Evolutionary conservation across 2,797 vertebrate genomes (phyloP).

Genomic region (Bufotes viridis): DNA sequence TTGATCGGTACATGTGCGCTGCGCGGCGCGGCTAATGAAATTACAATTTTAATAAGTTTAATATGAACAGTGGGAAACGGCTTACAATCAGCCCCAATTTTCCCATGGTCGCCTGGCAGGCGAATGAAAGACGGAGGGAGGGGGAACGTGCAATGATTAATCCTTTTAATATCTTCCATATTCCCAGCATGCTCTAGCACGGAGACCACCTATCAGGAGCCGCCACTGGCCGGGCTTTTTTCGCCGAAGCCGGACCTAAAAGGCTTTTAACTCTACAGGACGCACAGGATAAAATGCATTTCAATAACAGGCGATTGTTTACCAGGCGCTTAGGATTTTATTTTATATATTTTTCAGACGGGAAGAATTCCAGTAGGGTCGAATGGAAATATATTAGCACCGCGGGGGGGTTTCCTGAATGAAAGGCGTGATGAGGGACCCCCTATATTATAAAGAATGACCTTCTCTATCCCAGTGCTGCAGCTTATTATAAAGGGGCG

Average conservation of each 20-base stretch:
- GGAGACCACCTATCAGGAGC: neutral
- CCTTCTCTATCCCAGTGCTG: neutral
- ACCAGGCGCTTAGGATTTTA: neutral
- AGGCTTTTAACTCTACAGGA: constrained; percentile 53
- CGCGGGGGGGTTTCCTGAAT: neutral
- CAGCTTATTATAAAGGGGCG: neutral
- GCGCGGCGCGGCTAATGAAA: neutral
- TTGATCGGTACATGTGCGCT: neutral
- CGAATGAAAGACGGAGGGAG: neutral
- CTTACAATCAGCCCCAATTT: neutral
- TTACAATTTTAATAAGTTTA: neutral
- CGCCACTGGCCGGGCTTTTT: neutral
- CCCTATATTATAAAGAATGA: neutral
- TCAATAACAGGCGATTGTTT: constrained; percentile 6
- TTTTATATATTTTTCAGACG: neutral
- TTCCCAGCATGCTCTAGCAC: neutral
- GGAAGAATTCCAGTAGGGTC: neutral
- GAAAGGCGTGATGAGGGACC: neutral
- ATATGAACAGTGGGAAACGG: neutral
- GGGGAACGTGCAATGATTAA: constrained; percentile 15
- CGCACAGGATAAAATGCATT: neutral
- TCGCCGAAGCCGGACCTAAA: constrained; percentile 38
- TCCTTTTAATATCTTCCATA: constrained; percentile 44
- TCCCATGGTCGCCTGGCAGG: neutral
- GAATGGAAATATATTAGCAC: neutral